Base-by-base conservation (phyloP, 1,140 invertebrate genomes). In the Asobara japonica region DNA sequence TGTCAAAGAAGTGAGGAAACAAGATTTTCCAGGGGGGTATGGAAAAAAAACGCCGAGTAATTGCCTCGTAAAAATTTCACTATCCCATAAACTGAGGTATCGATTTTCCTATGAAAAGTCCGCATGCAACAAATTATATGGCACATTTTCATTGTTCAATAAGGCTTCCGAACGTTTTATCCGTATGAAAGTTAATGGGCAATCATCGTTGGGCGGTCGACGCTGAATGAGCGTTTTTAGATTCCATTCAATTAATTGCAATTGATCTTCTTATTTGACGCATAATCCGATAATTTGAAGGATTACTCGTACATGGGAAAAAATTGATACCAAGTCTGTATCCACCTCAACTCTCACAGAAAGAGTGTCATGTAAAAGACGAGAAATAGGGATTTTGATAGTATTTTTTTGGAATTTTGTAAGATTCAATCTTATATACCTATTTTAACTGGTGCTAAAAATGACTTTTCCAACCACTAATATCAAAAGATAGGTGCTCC, bases 1-100 rank as follows among this genome's bases (percentile, higher is more conserved):
- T 56, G 51, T 56, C 51, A 56, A 56, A 36, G 31, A 36, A 56
- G 22, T 56, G 51, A 27, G 22, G 22, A 56, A 56, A 56, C 18
- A 56, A 56, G 51, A 56, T 56, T 51, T 56, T 27, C 18, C 18
- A 18, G 18, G 22, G 25, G 7, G 5, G 25, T 22, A 25, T 10
- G 22, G 11, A 22, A 10, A 25, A 56, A 56, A 51, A 56, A 25
- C 22, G 22, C 18, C 13, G 51, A 18, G 25, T 56, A 25, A 56
- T 56, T 25, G 10, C 13, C 51, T 56, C 51, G 51, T 56, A 56
- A 56, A 56, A 56, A 56, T 56, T 56, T 13, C 18, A 5, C 20
- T 56, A 10, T 25, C 2, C 22, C 51, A 56, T 56, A 27, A 56
- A 56, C 5, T 56, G 51, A 22, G 18, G 18, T 22, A 56, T 56